Conservation (phyloP, 2,888 invertebrate genomes). For the Pasiphila rectangulata region DNA sequence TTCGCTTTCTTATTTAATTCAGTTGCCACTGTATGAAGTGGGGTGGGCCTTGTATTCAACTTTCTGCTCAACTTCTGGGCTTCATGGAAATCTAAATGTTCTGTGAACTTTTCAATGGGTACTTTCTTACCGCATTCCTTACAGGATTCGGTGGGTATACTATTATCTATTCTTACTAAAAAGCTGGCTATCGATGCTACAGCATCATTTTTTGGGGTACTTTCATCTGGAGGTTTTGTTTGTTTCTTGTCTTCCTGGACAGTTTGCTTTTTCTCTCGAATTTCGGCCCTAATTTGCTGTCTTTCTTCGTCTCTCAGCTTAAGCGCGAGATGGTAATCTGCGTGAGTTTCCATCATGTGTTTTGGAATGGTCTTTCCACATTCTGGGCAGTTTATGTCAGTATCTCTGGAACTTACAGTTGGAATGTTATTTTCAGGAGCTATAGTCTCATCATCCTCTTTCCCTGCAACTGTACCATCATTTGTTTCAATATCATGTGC, state of each 20-base stretch:
- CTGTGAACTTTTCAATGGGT: constrained; percentile 81
- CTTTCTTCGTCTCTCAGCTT: constrained; percentile 82
- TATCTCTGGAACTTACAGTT: constrained; percentile 6
- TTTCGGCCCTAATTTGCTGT: constrained; percentile 48
- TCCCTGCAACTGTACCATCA: constrained; percentile 5
- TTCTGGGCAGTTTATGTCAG: constrained; percentile 78
- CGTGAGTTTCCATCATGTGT: constrained; percentile 83
- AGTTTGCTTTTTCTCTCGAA: constrained; percentile 38
- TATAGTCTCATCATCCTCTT: constrained; percentile 14
- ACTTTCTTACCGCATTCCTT: constrained; percentile 85
- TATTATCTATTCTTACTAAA: constrained; percentile 67
- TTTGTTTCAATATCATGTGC: background rate
- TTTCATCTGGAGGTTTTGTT: constrained; percentile 35
- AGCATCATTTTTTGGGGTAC: constrained; percentile 44
- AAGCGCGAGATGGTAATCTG: constrained; percentile 87
- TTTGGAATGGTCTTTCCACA: constrained; percentile 82
- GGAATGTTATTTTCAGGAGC: constrained; percentile 11
- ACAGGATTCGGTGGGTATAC: constrained; percentile 78
- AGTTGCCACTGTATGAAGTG: constrained; percentile 12
- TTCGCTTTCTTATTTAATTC: constrained; percentile 78
- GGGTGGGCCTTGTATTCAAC: constrained; percentile 72
- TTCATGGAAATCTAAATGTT: constrained; percentile 92
- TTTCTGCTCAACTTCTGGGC: constrained; percentile 88
- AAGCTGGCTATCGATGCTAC: constrained; percentile 61
- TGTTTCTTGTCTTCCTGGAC: constrained; percentile 29